Evolutionary conservation across 1,140 invertebrate genomes (phyloP).

Genomic region (Tribolium castaneum): DNA sequence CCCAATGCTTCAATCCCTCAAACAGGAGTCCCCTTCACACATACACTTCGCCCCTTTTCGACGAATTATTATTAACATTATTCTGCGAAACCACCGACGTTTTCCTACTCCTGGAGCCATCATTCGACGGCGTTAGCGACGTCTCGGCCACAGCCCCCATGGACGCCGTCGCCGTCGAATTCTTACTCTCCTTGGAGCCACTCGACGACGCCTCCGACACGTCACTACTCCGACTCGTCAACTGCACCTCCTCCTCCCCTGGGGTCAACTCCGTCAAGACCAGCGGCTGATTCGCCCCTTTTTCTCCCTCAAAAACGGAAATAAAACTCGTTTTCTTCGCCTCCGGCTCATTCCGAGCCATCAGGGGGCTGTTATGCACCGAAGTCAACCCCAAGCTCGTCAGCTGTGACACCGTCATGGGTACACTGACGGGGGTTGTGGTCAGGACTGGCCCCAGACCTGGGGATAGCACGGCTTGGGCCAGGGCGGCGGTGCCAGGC

Average conservation of each 20-base stretch:
- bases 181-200: constrained; percentile 48
- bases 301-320: constrained; percentile 56
- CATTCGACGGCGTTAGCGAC: constrained; percentile 54
- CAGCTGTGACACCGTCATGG: constrained; percentile 63
- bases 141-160: constrained; percentile 50
- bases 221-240: constrained; percentile 45
- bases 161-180: constrained; percentile 51
- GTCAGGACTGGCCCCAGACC: constrained; percentile 72
- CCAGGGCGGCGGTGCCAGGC: constrained; percentile 75
- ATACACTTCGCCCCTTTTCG: constrained; percentile 70
- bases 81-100: constrained; percentile 60
- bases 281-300: constrained; percentile 50
- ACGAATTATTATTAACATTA: constrained; percentile 60
- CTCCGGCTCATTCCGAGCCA: constrained; percentile 63
- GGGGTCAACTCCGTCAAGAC: constrained; percentile 53
- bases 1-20: background rate
- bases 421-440: constrained; percentile 66
- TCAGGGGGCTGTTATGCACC: constrained; percentile 62
- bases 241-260: constrained; percentile 15
- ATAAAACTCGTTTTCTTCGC: constrained; percentile 54
- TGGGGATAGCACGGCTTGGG: constrained; percentile 76
- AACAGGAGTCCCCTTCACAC: constrained; percentile 58
- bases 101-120: constrained; percentile 56
- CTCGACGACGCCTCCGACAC: constrained; percentile 52
- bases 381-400: constrained; percentile 62